Conservation (phyloP, 2,113 vertebrate species). For the Lethenteron reissneri region DNA sequence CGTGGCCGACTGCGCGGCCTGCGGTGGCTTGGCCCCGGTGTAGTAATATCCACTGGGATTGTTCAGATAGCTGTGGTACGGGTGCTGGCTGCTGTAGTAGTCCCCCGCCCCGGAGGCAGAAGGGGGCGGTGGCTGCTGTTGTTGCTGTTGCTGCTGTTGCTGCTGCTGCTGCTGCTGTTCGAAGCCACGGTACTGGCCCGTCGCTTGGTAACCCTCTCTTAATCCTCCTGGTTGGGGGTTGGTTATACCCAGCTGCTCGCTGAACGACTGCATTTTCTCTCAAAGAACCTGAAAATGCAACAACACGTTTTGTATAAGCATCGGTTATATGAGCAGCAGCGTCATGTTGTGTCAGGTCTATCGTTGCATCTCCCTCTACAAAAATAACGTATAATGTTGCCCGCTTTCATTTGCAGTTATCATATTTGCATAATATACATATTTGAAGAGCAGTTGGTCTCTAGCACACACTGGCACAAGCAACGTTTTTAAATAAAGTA, state of each 20-base stretch:
- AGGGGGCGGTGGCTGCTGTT: neutral
- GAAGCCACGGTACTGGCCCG: neutral
- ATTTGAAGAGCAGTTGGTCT: no score
- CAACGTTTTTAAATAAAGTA: no score
- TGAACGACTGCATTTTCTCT: constrained; percentile 2
- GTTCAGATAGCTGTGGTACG: neutral
- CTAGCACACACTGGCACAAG: no score
- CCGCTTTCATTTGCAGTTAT: no score
- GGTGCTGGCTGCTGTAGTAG: constrained; percentile 1
- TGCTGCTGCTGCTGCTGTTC: constrained; percentile 4
- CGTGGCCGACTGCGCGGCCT: constrained; percentile 1
- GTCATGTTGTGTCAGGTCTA: no score
- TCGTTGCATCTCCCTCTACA: no score
- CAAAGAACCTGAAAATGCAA: no score
- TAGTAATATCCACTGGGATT: neutral
- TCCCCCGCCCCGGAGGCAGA: neutral
- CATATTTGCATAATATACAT: no score
- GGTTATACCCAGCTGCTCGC: constrained; percentile 3
- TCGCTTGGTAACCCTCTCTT: neutral
- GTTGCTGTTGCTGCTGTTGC: constrained; percentile 3
- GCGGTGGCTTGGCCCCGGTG: constrained; percentile 1
- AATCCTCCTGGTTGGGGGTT: neutral
- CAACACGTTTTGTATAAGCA: no score
- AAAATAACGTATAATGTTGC: no score
- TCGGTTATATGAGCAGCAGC: no score